Base-by-base conservation (phyloP, 2,113 vertebrate species). In the Parotia lawesii region DNA sequence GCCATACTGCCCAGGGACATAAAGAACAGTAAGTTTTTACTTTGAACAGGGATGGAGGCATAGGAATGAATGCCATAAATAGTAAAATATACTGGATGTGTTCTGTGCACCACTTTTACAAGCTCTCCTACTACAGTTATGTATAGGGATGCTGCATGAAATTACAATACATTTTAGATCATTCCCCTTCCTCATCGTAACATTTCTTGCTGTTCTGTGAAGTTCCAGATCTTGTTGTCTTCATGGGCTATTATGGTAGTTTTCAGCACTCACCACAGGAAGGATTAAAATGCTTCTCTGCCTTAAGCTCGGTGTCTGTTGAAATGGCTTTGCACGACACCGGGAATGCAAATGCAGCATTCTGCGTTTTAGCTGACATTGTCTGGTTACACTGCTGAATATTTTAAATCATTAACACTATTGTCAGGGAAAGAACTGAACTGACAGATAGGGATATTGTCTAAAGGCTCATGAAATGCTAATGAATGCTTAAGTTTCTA, bases 391-490 rank as follows among this genome's bases (percentile, higher is more conserved):
- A 54, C 66, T 95, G 91, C 91, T 92, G 93, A 96, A 93, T 95
- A 97, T 94, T 97, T 97, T 94, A 97, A 93, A 95, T 96, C 95
- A 95, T 96, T 96, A 96, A 94, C 89, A 33, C 61, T 87, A 93
- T 93, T 93, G 94, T 81, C 90, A 94, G 40, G 42, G 48, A 87
- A 96, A 94, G 94, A 90, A 95, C 75, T 75, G 51, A 94, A 90
- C 73, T 95, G 87, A 90, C 87, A 96, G 93, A 94, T 44, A 93
- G 74, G 89, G 92, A 89, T 85, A 96, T 95, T 96, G 70, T 93
- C 80, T 91, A 97, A 97, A 93, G 85, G 94, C 83, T 97, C 93
- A 95, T 92, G 85, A 96, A 95, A 97, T 83, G 93, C 91, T 94
- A 94, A 97, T 87, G 81, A 92, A 87, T 22, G 53, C 58, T 95